These are phyloP conservation scores for Fistularia commersonii DNA, from an alignment of 2,797 vertebrate species.

Conservation along the genomic window DNA sequence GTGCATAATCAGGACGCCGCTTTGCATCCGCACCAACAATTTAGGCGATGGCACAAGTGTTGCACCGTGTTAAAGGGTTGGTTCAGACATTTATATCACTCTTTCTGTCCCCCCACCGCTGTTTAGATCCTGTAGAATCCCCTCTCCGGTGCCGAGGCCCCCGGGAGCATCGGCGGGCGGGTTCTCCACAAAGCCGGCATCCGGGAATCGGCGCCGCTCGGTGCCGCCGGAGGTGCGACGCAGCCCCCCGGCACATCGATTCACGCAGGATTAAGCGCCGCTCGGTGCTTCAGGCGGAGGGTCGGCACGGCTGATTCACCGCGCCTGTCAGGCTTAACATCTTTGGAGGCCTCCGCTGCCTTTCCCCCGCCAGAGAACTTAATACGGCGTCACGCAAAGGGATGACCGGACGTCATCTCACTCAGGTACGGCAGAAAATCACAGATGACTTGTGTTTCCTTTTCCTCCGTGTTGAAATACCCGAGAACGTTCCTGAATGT, in stretches of 20 bases:
- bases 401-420: slow-evolving; percentile 63
- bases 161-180: slow-evolving; percentile 41
- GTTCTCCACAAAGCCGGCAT: slow-evolving; percentile 38
- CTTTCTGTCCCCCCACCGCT: slow-evolving; percentile 28
- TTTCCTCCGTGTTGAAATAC: too few species aligned
- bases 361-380: slow-evolving; percentile 29
- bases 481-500: too few species aligned
- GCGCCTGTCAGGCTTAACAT: slow-evolving; percentile 61
- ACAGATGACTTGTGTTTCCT: too few species aligned
- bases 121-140: slow-evolving; percentile 37
- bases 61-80: slow-evolving; percentile 4
- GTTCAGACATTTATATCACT: slow-evolving; percentile 11
- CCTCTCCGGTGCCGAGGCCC: slow-evolving; percentile 35
- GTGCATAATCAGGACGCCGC: too few species aligned
- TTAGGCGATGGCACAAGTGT: too few species aligned
- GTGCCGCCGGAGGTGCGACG: slow-evolving; percentile 63
- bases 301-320: slow-evolving; percentile 59
- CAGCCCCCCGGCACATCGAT: slow-evolving; percentile 53
- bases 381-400: slow-evolving; percentile 54
- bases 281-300: slow-evolving; percentile 62
- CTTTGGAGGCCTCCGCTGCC: slow-evolving; percentile 54
- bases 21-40: too few species aligned
- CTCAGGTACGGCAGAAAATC: slow-evolving; percentile 57
- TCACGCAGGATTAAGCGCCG: slow-evolving; percentile 63
- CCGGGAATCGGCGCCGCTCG: slow-evolving; percentile 42